Evolutionary conservation across 2,888 invertebrate species (phyloP).

Genomic region (Linnaemya vulpina): DNA sequence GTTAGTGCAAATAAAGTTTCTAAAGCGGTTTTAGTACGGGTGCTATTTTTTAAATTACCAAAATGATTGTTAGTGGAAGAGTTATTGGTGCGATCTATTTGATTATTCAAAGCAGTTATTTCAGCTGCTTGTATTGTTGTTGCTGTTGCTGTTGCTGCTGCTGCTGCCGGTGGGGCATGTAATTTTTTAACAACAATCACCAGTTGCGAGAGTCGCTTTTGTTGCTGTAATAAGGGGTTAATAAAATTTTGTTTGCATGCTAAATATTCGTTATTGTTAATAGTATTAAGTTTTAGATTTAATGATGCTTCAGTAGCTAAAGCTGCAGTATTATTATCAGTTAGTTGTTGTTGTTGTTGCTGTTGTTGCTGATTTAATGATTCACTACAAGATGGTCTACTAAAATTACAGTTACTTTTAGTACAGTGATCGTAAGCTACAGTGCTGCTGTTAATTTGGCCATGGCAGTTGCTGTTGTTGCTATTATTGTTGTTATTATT

Average conservation of each 20-base stretch:
- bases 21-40: conserved; percentile 33
- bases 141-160: conserved; percentile 26
- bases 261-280: conserved; percentile 65
- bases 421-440: conserved; percentile 31
- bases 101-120: conserved; percentile 46
- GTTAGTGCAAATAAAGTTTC: conserved; percentile 31
- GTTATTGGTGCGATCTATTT: conserved; percentile 60
- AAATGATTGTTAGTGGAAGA: conserved; percentile 56
- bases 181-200: conserved; percentile 70
- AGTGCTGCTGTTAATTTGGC: conserved; percentile 20
- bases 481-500: conserved; percentile 28
- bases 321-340: conserved; percentile 45
- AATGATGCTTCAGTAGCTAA: conserved; percentile 65
- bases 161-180: conserved; percentile 50
- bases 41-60: conserved; percentile 24
- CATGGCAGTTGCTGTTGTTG: conserved; percentile 13
- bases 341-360: no score
- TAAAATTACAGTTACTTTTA: conserved; percentile 61
- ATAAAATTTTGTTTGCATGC: conserved; percentile 68
- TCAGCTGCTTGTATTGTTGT: conserved; percentile 2
- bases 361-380: conserved; percentile 64
- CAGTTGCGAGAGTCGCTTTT: conserved; percentile 64
- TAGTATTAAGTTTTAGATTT: conserved; percentile 54
- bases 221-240: conserved; percentile 53
- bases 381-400: conserved; percentile 55